Percentiles rank a stretch among this genome's conserved stretches.
These are phyloP conservation scores for Eleginops maclovinus DNA, from an alignment of 2,113 vertebrate genomes.

Conservation along the genomic window DNA sequence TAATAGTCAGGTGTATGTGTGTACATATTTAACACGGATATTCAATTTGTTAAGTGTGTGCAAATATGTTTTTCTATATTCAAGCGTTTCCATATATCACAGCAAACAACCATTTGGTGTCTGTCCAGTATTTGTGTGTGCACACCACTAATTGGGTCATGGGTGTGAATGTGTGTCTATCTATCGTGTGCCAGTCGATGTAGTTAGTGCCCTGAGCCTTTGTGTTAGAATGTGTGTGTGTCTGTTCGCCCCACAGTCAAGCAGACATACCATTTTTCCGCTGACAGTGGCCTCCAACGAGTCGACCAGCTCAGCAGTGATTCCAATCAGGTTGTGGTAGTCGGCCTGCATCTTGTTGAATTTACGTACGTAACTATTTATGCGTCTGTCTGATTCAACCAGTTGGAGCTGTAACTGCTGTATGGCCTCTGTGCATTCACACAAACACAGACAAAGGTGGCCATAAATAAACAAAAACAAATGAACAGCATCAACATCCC, in stretches of 20 bases:
- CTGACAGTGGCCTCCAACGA: conserved; percentile 91
- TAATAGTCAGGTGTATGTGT: neutral
- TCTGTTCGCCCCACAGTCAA: conserved; percentile 10
- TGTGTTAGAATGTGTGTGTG: conserved; percentile 18
- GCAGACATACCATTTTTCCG: conserved; percentile 91
- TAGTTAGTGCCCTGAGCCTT: neutral
- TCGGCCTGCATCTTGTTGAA: conserved; percentile 89
- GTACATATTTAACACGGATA: neutral
- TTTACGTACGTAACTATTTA: conserved; percentile 83
- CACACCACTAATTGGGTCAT: neutral
- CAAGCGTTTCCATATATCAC: neutral
- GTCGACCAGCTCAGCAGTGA: conserved; percentile 95
- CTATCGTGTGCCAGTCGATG: neutral
- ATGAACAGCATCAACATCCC: neutral
- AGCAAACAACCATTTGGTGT: rapidly evolving
- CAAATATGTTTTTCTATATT: neutral
- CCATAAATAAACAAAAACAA: neutral
- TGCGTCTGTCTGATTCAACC: conserved; percentile 86
- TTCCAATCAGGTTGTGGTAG: conserved; percentile 91
- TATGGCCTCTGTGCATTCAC: conserved; percentile 80
- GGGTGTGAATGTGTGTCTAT: neutral
- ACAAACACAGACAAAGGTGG: conserved; percentile 16
- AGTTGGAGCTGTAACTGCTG: conserved; percentile 90
- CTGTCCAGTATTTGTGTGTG: neutral
- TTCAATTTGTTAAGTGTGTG: too few species aligned